These are phyloP conservation scores for Boloria selene DNA, from an alignment of 2,888 invertebrate genomes.

Conservation along the genomic window DNA sequence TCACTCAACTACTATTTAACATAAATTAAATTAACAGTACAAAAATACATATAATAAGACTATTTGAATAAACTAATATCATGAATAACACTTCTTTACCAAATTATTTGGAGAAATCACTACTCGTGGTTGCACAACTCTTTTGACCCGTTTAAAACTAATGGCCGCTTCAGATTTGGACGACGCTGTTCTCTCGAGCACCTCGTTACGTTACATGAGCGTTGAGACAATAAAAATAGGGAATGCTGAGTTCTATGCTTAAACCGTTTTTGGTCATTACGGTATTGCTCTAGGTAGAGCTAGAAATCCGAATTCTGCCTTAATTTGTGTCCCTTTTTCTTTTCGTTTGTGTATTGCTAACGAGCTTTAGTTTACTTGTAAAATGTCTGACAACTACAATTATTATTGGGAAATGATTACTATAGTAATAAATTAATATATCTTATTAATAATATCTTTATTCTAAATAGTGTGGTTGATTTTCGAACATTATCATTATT, in stretches of 20 bases:
- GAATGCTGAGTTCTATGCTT: background rate
- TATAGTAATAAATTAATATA: no score
- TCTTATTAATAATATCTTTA: no score
- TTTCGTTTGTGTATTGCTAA: background rate
- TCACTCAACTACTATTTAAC: no score
- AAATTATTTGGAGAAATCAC: constrained; percentile 7
- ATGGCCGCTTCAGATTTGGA: constrained; percentile 42
- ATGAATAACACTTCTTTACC: constrained; percentile 2
- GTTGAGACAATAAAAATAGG: constrained; percentile 21
- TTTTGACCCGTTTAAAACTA: constrained; percentile 44
- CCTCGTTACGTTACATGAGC: constrained; percentile 38
- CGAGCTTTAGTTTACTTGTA: no score
- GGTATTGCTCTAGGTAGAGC: background rate
- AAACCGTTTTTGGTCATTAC: constrained; percentile 13
- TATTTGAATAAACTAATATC: no score
- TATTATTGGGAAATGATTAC: no score
- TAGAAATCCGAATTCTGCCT: background rate
- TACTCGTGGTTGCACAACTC: constrained; percentile 23
- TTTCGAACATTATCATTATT: no score
- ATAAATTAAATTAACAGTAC: no score
- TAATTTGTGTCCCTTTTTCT: background rate
- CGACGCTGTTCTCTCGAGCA: constrained; percentile 38
- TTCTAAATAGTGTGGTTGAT: no score
- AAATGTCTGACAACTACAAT: no score
- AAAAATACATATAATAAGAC: no score